Conservation (phyloP, 2,113 vertebrate genomes). For the Micromys minutus region DNA sequence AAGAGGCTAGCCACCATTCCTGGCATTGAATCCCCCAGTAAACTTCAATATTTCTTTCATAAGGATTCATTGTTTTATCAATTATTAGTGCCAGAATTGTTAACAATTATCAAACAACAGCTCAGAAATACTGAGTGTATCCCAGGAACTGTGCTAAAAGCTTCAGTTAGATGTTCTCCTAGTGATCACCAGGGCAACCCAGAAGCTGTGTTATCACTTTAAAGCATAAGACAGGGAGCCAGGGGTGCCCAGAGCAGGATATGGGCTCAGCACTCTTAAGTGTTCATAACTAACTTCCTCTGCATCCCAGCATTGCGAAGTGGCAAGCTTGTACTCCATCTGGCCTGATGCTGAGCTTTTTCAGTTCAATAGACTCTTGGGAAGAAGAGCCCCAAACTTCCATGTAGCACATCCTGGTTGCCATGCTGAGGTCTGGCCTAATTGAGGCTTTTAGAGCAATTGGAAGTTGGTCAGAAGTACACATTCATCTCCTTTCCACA, state of each 20-base stretch:
- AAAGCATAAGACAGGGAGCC: no score
- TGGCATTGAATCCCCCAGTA: not conserved
- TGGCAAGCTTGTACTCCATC: not conserved
- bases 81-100: not conserved
- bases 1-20: not conserved
- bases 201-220: not conserved
- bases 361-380: slow-evolving; percentile 19
- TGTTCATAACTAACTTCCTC: not conserved
- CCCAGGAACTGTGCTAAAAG: not conserved
- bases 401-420: not conserved
- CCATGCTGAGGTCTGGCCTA: slow-evolving; percentile 58
- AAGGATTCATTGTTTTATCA: not conserved
- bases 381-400: not conserved
- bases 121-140: not conserved
- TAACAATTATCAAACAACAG: not conserved
- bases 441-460: not conserved
- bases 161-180: not conserved
- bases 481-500: not conserved
- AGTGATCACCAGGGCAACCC: not conserved
- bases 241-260: not conserved
- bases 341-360: slow-evolving; percentile 21
- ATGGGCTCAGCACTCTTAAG: not conserved
- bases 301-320: not conserved
- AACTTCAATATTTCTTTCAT: not conserved
- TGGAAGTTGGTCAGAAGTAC: not conserved